Percentiles rank a stretch among this genome's conserved stretches.
Evolutionary conservation across 1,140 invertebrate species (phyloP).

Genomic region (Cotesia chilonis): DNA sequence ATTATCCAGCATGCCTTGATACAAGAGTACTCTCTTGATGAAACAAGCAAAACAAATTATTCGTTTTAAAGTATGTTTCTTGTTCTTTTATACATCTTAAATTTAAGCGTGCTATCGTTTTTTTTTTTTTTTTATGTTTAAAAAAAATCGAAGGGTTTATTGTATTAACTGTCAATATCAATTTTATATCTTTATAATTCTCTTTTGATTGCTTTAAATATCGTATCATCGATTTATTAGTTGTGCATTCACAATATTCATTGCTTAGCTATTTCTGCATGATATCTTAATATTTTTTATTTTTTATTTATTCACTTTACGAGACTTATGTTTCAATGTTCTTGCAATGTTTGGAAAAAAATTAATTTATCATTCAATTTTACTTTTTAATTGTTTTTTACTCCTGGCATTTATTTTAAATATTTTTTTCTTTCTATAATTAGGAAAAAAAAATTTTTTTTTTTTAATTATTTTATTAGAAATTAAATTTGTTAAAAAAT

Average conservation of each 20-base stretch:
- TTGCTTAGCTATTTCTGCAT: constrained; percentile 11
- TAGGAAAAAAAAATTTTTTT: too few species aligned
- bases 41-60: not conserved
- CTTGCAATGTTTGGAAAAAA: too few species aligned
- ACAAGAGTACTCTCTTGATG: constrained; percentile 12
- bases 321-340: not conserved
- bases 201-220: constrained; percentile 4
- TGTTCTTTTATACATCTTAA: constrained; percentile 20
- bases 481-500: too few species aligned
- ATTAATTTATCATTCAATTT: too few species aligned
- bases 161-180: not conserved
- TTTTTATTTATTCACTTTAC: not conserved
- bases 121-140: not conserved
- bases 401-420: too few species aligned
- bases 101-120: not conserved
- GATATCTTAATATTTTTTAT: not conserved
- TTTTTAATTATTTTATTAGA: too few species aligned
- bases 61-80: constrained; percentile 22
- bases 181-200: constrained; percentile 1
- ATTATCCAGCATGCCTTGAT: constrained; percentile 61
- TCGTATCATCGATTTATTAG: not conserved
- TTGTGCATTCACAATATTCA: not conserved
- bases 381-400: too few species aligned
- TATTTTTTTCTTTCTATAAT: too few species aligned
- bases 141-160: too few species aligned